These are phyloP conservation scores for Tuta absoluta DNA, from an alignment of 2,888 invertebrate genomes.

Conservation along the genomic window DNA sequence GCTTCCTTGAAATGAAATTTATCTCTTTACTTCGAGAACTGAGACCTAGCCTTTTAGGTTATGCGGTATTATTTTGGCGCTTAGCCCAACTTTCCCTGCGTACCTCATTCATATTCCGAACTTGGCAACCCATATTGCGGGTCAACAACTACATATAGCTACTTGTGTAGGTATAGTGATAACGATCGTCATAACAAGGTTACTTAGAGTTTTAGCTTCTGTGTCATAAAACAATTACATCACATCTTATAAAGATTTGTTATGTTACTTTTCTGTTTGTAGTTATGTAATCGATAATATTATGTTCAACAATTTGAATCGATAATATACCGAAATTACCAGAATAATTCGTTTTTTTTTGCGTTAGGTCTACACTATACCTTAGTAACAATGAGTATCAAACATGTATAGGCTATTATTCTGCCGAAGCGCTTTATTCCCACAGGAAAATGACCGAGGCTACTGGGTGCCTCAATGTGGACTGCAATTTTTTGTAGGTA, in stretches of 20 bases:
- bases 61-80: not conserved
- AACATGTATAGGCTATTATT: too few relatives aligned
- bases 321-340: too few relatives aligned
- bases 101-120: constrained; percentile 5
- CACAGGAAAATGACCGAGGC: too few relatives aligned
- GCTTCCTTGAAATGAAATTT: not conserved
- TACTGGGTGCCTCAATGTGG: too few relatives aligned
- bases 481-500: too few relatives aligned
- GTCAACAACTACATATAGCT: not conserved
- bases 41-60: constrained; percentile 1
- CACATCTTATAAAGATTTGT: not conserved
- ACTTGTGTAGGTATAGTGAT: not conserved
- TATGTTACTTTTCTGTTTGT: not conserved
- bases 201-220: not conserved
- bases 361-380: too few relatives aligned
- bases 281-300: too few relatives aligned
- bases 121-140: constrained; percentile 2
- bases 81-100: constrained; percentile 1
- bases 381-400: too few relatives aligned
- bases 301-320: too few relatives aligned
- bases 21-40: not conserved
- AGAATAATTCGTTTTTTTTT: too few relatives aligned
- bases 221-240: not conserved
- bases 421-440: too few relatives aligned
- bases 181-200: not conserved